Evolutionary conservation across 1,140 invertebrate genomes (phyloP), one percentile per base, ranked within the genome.

Genomic region (Papilio machaon): DNA sequence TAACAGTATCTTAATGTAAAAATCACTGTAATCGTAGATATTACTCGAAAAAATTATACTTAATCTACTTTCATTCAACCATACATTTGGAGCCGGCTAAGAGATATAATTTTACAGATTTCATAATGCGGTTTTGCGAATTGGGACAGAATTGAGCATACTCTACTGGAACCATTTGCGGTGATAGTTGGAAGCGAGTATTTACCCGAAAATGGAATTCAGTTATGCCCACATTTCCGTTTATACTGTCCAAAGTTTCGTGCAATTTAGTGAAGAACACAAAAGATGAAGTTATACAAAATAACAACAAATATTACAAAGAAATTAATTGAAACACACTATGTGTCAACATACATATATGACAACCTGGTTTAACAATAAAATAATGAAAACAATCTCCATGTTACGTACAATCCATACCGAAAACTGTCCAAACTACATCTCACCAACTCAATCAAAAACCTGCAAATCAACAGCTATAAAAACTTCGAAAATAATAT

Each of bases 1-100:
- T 67, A 73, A 76, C 58, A 15, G 49, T 81, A 79, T 77, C 80
- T 47, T 30, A 81, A 79, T 79, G 64, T 75, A 78, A 79, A 64
- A 76, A 64, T 79, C 35, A 79, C 58, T 23, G 23, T 67, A 79
- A 46, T 35, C 35, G 9, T 79, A 79, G 38, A 35, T 67, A n/a
- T 19, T 58, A 58, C 17, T 58, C 17, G 17, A 19, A 47, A 46
- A 15, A 52, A 54, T 6, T 13, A 11, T 47, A 77, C 23, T 30
- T 17, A 49, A 19, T 60, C 52, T 38, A 38, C 47, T 58, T 58
- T 77, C 49, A 76, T 52, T 58, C 49, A 70, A 38, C 35, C 17
- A 43, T 38, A 73, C 38, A 52, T 35, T 79, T n/a, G 11, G 17
- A 64, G 17, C 54, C 23, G 60, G 23, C 8, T 6, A 46, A 19